Conservation (phyloP, 2,113 vertebrate species). For the Todiramphus chloris region DNA sequence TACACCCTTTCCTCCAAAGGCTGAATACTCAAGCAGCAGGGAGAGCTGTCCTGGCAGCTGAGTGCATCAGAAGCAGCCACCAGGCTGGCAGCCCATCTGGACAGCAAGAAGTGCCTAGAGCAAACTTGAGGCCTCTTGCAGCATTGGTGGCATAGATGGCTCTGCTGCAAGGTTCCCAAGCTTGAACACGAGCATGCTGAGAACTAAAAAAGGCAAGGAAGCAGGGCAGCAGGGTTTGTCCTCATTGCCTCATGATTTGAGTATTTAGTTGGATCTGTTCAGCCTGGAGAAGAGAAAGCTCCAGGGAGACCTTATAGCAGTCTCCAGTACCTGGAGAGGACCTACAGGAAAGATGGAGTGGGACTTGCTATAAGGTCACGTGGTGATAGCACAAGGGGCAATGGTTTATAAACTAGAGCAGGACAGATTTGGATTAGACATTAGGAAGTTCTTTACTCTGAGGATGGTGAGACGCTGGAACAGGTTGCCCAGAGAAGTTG, state of each 20-base stretch:
- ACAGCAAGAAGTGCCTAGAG: neutral
- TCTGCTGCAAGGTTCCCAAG: neutral
- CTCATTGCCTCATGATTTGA: neutral
- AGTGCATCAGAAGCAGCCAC: neutral
- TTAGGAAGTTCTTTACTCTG: too few species aligned
- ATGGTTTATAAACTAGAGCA: too few species aligned
- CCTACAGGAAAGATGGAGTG: too few species aligned
- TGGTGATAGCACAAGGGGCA: too few species aligned
- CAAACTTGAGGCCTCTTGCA: neutral
- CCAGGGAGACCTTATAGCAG: too few species aligned
- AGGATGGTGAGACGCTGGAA: too few species aligned
- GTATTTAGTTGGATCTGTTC: too few species aligned
- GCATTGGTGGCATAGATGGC: fast-evolving
- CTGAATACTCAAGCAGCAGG: neutral
- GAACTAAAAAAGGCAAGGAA: neutral
- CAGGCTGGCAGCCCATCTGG: neutral
- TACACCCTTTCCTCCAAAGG: neutral
- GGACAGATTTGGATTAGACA: too few species aligned
- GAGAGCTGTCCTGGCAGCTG: neutral
- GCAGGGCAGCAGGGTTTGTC: neutral
- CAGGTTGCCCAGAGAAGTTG: too few species aligned
- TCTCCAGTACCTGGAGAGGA: too few species aligned
- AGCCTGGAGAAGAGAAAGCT: too few species aligned
- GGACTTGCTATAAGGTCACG: too few species aligned
- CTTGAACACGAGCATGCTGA: neutral